Conservation (phyloP, 2,797 vertebrate species). For the Micrastur ruficollis region DNA sequence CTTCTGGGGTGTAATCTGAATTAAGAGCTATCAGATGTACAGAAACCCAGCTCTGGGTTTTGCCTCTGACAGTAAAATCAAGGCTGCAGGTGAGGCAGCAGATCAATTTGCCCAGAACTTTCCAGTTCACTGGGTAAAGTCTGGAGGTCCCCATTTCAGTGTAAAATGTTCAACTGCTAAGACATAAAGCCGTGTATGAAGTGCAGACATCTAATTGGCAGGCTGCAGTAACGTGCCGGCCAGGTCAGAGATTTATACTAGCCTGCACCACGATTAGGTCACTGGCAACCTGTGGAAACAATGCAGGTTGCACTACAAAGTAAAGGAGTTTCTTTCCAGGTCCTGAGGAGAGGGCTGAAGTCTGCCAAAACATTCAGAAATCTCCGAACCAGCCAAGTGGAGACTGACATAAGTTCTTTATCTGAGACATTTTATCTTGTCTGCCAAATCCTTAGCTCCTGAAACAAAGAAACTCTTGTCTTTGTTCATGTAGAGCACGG, state of each 20-base stretch:
- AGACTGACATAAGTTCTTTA: conserved; percentile 8
- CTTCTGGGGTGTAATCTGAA: neutral
- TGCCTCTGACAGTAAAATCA: neutral
- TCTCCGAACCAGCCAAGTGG: neutral
- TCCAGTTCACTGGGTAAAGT: neutral
- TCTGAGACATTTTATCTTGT: neutral
- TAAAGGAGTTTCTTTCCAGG: conserved; percentile 14
- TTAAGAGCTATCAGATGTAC: neutral
- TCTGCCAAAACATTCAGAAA: conserved; percentile 41
- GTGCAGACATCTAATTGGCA: conserved; percentile 46
- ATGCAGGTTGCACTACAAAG: conserved; percentile 45
- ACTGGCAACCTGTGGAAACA: conserved; percentile 44
- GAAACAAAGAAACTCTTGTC: conserved; percentile 31
- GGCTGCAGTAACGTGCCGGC: neutral
- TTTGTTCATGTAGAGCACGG: neutral
- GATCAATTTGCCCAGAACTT: neutral
- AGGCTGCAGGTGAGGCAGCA: neutral
- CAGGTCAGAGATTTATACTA: conserved; percentile 50
- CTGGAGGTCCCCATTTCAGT: neutral
- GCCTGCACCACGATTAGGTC: neutral
- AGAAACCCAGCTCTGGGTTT: neutral
- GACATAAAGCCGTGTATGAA: neutral
- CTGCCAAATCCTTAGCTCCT: conserved; percentile 9
- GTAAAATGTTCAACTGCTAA: neutral
- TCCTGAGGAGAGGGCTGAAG: neutral